Evolutionary conservation across 2,888 invertebrate genomes (phyloP), one percentile per base, ranked within the genome.

Genomic region (Mimachlamys varia): DNA sequence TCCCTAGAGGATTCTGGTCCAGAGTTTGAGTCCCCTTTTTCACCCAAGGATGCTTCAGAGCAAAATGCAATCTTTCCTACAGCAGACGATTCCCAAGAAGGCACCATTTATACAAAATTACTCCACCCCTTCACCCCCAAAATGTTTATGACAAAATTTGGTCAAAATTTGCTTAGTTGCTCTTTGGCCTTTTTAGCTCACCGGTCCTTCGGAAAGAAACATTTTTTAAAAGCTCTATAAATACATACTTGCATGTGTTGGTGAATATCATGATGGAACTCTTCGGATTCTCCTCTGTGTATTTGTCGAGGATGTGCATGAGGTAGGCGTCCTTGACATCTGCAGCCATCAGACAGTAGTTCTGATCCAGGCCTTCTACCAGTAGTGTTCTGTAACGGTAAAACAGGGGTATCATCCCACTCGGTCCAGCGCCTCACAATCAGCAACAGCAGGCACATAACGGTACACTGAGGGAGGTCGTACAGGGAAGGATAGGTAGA

Each of bases 231-330:
- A 44, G 44, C 44, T n/a, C n/a, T 44, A 44, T 44, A 2, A 53
- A 95, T 98, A 91, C 96, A 90, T 97, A 99, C 98, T 98, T 99
- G 97, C 99, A 99, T 33, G 99, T 99, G 95, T 98, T 98, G 0
- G 99, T 98, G 96, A 99, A 99, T 87, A 99, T 98, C 96, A 99
- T 98, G 87, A 99, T 98, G 90, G 98, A 99, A 1, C 98, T 98
- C 92, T 97, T 97, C 58, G 98, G 97, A 96, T 98, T 97, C 19
- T 97, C 97, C 93, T 98, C 98, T 87, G 98, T 97, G 97, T 98
- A 99, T 27, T 94, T 93, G 89, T 96, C 94, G 3, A 97, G 92
- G 22, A 97, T 94, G 90, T 97, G 96, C 89, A 99, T 98, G 49
- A 99, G 97, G 96, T 98, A 99, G 89, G 98, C 99, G 97, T 99